phyloP scores from a whole-genome alignment of 2,113 vertebrate genomes.

The Myodes glareolus region DNA sequence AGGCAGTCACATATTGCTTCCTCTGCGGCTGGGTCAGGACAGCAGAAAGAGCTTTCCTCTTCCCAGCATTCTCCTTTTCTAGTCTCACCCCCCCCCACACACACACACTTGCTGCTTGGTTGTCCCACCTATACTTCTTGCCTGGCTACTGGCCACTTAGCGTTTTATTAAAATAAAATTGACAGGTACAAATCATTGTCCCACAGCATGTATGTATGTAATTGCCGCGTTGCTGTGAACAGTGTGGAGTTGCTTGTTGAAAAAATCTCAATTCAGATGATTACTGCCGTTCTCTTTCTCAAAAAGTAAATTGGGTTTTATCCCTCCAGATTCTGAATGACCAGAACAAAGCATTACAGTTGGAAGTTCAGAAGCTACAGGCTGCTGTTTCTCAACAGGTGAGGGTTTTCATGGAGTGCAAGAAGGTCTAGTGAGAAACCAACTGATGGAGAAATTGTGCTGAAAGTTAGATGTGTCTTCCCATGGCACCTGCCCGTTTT shows the following conservation, averaged over 20 bases:
- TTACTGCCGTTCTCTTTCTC: conserved; percentile 12
- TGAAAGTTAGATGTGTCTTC: neutral
- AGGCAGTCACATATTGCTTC: no score
- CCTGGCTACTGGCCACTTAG: no score
- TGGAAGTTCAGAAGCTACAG: conserved; percentile 88
- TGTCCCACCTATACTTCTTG: no score
- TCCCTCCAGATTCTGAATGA: conserved; percentile 86
- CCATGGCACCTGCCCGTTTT: neutral
- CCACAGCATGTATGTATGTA: neutral
- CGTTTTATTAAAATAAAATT: no score
- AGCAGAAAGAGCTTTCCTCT: no score
- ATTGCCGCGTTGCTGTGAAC: neutral
- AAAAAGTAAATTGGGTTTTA: conserved; percentile 57
- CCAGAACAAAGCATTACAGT: conserved; percentile 85
- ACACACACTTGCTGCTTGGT: no score
- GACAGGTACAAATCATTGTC: no score
- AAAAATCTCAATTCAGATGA: neutral
- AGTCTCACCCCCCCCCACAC: no score
- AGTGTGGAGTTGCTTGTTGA: neutral
- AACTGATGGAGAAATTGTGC: neutral
- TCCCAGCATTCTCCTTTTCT: no score
- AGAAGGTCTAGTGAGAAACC: neutral
- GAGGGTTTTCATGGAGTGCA: conserved; percentile 46
- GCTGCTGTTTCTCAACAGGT: conserved; percentile 87
- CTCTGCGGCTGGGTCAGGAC: no score